Evolutionary conservation across 2,113 vertebrate species (phyloP).

Genomic region (Alethe diademata): DNA sequence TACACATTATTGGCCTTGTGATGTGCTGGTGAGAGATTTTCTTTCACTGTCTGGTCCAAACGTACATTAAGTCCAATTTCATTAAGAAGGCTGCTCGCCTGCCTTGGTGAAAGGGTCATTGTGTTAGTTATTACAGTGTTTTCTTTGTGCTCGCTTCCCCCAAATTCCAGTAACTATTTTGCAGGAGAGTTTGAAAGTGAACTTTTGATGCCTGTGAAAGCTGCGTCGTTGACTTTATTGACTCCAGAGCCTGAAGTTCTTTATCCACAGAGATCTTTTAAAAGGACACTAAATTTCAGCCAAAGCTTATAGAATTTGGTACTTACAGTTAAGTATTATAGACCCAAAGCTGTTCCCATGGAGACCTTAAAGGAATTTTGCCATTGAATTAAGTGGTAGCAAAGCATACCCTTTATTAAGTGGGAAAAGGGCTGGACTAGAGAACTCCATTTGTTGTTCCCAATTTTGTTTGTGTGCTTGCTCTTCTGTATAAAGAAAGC

Average conservation of each 20-base stretch:
- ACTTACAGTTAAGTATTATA: slow-evolving; percentile 40
- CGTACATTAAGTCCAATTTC: slow-evolving; percentile 24
- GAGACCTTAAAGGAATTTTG: slow-evolving; percentile 46
- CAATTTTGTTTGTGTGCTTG: not conserved
- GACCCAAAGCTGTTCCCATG: slow-evolving; percentile 36
- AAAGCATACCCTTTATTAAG: slow-evolving; percentile 8
- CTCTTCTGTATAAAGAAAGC: not conserved
- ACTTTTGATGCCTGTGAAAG: slow-evolving; percentile 47
- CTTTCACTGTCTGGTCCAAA: slow-evolving; percentile 55
- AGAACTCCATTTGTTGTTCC: not conserved
- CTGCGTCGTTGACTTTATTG: slow-evolving; percentile 54
- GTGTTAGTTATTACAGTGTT: slow-evolving; percentile 58
- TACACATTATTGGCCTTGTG: slow-evolving; percentile 45
- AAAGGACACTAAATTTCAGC: slow-evolving; percentile 45
- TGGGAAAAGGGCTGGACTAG: not conserved
- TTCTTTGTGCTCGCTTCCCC: slow-evolving; percentile 36
- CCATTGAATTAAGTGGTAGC: slow-evolving; percentile 41
- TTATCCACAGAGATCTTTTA: slow-evolving; percentile 41
- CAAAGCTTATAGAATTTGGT: slow-evolving; percentile 55
- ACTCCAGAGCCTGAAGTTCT: slow-evolving; percentile 22
- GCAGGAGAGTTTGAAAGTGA: slow-evolving; percentile 41
- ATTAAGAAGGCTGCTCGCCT: slow-evolving; percentile 16
- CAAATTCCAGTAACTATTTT: slow-evolving; percentile 51
- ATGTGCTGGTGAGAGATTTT: slow-evolving; percentile 47
- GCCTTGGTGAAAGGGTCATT: slow-evolving; percentile 55